A percentile compares a stretch with the other conserved stretches of the same genome.
Evolutionary conservation across 2,797 vertebrate genomes (phyloP).

Genomic region (Selene dorsalis): DNA sequence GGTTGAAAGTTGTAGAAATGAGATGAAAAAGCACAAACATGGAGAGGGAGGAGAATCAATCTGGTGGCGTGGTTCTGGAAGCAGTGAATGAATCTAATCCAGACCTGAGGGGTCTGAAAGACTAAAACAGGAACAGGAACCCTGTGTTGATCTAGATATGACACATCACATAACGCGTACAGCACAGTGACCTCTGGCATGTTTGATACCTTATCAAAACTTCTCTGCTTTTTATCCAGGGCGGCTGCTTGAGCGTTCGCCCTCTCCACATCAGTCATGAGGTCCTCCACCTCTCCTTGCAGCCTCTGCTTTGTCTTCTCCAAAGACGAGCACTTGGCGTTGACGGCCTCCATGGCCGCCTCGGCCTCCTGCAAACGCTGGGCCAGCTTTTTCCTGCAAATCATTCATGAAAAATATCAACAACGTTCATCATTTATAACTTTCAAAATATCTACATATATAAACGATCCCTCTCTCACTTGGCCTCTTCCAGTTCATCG

Average conservation of each 20-base stretch:
- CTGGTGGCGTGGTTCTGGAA: no score
- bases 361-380: slow-evolving; percentile 88
- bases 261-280: slow-evolving; percentile 86
- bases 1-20: no score
- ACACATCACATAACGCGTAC: not conserved
- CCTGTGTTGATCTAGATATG: no score
- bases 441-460: not conserved
- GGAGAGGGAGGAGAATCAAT: no score
- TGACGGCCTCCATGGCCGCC: slow-evolving; percentile 83
- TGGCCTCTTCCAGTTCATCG: slow-evolving; percentile 87
- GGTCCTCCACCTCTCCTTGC: slow-evolving; percentile 88
- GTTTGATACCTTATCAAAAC: slow-evolving; percentile 85
- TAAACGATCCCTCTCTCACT: slow-evolving; percentile 61
- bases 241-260: slow-evolving; percentile 83
- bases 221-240: slow-evolving; percentile 88
- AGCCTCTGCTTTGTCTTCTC: slow-evolving; percentile 89
- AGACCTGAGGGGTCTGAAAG: no score
- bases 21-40: no score
- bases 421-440: not conserved
- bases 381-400: slow-evolving; percentile 86
- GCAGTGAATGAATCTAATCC: no score
- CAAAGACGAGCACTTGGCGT: slow-evolving; percentile 86
- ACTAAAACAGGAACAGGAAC: no score
- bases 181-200: not conserved
- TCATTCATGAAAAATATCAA: not conserved